These are phyloP conservation scores for Leptura quadrifasciata DNA, from an alignment of 2,888 invertebrate species.

Conservation along the genomic window DNA sequence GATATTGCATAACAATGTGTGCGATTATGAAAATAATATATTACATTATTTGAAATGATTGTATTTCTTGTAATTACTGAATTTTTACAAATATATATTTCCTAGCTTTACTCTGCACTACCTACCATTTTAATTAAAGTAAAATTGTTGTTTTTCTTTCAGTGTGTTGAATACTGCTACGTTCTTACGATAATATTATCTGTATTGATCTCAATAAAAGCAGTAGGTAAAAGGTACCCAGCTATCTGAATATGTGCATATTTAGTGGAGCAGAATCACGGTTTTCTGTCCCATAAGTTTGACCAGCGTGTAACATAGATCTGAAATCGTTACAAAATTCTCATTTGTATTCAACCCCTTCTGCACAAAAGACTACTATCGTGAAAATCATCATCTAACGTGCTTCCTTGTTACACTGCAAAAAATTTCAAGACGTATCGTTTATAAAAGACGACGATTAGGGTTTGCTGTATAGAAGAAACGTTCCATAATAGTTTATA, in stretches of 20 bases:
- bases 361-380: constrained; percentile 65
- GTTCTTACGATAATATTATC: constrained; percentile 34
- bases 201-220: constrained; percentile 35
- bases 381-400: constrained; percentile 57
- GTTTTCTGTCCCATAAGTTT: constrained; percentile 69
- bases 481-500: not conserved
- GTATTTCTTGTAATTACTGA: too few relatives aligned
- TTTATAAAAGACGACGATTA: not conserved
- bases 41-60: too few relatives aligned
- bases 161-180: not conserved
- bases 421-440: not conserved
- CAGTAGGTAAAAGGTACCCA: constrained; percentile 42
- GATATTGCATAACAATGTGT: too few relatives aligned
- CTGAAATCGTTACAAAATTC: constrained; percentile 70
- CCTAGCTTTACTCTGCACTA: not conserved
- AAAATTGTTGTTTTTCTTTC: constrained; percentile 1
- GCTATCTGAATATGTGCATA: constrained; percentile 69
- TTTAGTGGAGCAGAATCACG: constrained; percentile 69
- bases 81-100: not conserved
- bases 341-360: constrained; percentile 70
- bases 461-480: not conserved
- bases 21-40: too few relatives aligned
- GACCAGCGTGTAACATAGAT: constrained; percentile 72
- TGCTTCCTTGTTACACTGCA: constrained; percentile 60
- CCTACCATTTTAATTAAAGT: not conserved